Base-by-base conservation (phyloP, 2,888 invertebrate species). In the Agapostemon virescens region DNA sequence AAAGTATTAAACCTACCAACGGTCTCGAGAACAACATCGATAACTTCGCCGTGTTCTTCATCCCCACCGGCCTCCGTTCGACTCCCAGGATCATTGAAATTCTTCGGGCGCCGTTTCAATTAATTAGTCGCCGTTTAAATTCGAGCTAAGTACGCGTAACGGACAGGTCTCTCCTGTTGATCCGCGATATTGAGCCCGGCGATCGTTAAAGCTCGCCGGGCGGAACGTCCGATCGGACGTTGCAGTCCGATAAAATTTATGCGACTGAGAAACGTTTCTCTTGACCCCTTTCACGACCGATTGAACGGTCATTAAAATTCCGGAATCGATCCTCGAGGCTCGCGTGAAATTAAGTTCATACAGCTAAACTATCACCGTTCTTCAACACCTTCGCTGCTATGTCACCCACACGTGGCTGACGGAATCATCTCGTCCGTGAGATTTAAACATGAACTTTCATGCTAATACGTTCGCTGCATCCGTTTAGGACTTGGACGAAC, bases 91-190 rank as follows among this genome's bases (percentile, higher is more conserved):
- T 76, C 71, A 45, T 42, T 49, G 63, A 78, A 83, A 80, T 80
- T 80, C 55, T 55, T 64, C 40, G 61, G 45, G 15, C 13, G 64
- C 42, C 33, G 38, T 69, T 73, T 73, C 68, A 58, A 78, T 80
- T 80, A 80, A 80, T 79, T 77, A 78, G 78, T n/a, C 55, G 58
- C 36, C 63, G 79, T 52, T 73, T 66, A 26, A 73, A 30, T 75
- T 74, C 79, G 69, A 70, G 71, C 49, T 45, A 69, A 67, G 74
- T 33, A 61, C 55, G 33, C 64, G 26, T 66, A 58, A 75, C 30
- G 23, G 52, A 63, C 67, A 63, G 40, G 40, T 55, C 52, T 23
- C 55, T 45, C 45, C 45, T 26, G 36, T 33, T 40, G 67, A 33
- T 40, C 40, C 23, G 40, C 55, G 67, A 58, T 67, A 42, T 23